Evolutionary conservation across 2,113 vertebrate species (phyloP).

Genomic region (Vulpes ferrilata): DNA sequence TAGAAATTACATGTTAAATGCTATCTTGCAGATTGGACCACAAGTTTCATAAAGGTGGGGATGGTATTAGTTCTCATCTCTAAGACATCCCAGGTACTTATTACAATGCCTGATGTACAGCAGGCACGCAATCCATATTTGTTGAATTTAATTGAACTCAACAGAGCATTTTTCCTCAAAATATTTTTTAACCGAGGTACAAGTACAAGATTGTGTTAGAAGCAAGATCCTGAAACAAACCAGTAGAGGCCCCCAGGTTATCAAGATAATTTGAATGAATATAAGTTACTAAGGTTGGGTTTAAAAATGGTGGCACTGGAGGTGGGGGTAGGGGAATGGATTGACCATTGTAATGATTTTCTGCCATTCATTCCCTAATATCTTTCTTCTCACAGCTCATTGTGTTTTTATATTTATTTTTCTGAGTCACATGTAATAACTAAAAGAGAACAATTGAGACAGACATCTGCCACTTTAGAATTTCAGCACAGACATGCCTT

Average conservation of each 20-base stretch:
- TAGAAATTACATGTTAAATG: neutral
- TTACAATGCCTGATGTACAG: neutral
- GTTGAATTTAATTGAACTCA: neutral
- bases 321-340: neutral
- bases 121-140: neutral
- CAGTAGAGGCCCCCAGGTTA: neutral
- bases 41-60: neutral
- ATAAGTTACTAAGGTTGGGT: neutral
- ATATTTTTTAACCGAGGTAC: neutral
- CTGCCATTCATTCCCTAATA: constrained; percentile 21
- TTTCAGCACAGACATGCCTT: constrained; percentile 59
- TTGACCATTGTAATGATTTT: neutral
- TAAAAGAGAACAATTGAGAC: constrained; percentile 62
- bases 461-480: constrained; percentile 54
- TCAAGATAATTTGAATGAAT: constrained; percentile 11
- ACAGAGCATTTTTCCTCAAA: neutral
- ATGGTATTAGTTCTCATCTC: neutral
- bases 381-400: constrained; percentile 10
- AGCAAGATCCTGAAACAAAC: neutral
- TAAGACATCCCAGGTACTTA: neutral
- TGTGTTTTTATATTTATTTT: constrained; percentile 60
- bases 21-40: neutral
- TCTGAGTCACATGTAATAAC: neutral
- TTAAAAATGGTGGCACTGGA: neutral
- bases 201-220: neutral